phyloP scores from a whole-genome alignment of 2,888 invertebrate species.

The Caenorhabditis zanzibari region DNA sequence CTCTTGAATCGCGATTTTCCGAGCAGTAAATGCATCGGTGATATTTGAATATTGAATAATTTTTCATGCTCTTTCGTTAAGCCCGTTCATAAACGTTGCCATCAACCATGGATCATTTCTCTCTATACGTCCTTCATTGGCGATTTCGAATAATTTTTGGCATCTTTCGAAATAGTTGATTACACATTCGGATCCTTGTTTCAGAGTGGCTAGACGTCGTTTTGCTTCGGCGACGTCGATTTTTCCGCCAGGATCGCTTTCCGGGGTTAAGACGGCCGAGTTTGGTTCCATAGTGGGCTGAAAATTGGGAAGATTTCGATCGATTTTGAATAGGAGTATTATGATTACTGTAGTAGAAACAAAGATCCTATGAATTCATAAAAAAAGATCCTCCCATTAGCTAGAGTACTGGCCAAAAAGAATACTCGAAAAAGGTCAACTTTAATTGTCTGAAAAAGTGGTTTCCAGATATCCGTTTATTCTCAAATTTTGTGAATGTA shows the following conservation, averaged over 20 bases:
- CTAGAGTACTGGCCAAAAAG: too few relatives aligned
- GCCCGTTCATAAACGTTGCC: conserved; percentile 1
- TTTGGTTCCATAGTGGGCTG: neutral
- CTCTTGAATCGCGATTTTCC: conserved; percentile 8
- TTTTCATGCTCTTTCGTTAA: neutral
- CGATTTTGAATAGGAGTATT: too few relatives aligned
- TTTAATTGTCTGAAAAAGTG: too few relatives aligned
- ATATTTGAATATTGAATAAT: neutral
- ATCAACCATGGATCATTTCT: neutral
- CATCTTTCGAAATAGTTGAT: neutral
- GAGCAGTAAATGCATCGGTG: neutral
- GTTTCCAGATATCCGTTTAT: too few relatives aligned
- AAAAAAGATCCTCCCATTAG: too few relatives aligned
- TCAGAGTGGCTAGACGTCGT: neutral
- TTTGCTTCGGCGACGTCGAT: conserved; percentile 1
- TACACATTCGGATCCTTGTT: conserved; percentile 1
- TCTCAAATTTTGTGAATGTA: too few relatives aligned
- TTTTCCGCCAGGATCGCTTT: neutral
- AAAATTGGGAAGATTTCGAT: neutral
- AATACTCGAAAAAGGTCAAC: too few relatives aligned
- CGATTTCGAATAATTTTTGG: neutral
- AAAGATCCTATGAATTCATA: neutral
- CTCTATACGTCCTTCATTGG: neutral
- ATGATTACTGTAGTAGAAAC: neutral
- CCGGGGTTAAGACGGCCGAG: neutral